A percentile compares a stretch with the other conserved stretches of the same genome.
These are phyloP conservation scores for Falco berigora DNA, from an alignment of 2,797 vertebrate genomes.

Conservation along the genomic window DNA sequence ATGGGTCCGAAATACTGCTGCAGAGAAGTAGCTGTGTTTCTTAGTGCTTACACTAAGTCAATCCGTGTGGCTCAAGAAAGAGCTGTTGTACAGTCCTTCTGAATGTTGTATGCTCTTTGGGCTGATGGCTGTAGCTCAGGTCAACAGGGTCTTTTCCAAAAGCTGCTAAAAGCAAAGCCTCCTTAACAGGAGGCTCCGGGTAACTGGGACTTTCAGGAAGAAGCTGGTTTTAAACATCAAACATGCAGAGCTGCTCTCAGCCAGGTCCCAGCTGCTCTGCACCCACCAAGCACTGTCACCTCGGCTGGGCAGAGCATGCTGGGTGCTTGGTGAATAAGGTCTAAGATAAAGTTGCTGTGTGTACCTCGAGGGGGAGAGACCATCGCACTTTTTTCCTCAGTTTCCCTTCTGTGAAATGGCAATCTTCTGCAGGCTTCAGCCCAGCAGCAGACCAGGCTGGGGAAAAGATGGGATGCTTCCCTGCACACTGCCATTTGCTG, in stretches of 20 bases:
- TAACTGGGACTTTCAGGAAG: neutral
- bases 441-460: neutral
- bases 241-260: accelerated
- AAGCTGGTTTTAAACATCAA: neutral
- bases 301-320: accelerated
- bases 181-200: neutral
- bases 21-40: neutral
- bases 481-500: neutral
- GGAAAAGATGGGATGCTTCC: neutral
- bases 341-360: neutral
- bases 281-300: neutral
- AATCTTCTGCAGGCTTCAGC: neutral
- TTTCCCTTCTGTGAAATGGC: neutral
- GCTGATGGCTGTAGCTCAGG: neutral
- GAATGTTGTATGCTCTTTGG: neutral
- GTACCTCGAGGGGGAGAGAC: neutral
- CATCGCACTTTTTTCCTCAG: neutral
- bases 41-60: neutral
- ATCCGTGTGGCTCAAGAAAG: neutral
- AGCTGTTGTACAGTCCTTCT: neutral
- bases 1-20: neutral
- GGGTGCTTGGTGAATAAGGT: neutral
- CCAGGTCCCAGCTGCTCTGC: neutral
- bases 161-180: neutral
- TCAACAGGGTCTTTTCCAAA: neutral